Percentiles rank a stretch among this genome's conserved stretches.
These are phyloP conservation scores for Phengaris alcon DNA, from an alignment of 2,888 invertebrate genomes.

Conservation along the genomic window DNA sequence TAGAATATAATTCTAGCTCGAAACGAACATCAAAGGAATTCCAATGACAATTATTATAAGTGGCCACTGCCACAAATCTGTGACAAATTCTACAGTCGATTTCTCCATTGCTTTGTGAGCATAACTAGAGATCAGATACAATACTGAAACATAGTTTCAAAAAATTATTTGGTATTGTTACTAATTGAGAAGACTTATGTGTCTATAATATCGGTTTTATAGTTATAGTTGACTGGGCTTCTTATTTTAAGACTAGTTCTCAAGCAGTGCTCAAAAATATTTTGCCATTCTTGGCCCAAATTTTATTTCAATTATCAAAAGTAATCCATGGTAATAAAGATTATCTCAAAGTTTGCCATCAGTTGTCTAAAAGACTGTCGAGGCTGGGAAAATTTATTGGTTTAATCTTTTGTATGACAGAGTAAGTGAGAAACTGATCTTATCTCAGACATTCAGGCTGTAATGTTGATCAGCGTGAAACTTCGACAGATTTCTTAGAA, in stretches of 20 bases:
- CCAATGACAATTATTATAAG: slow-evolving; percentile 5
- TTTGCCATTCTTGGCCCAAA: too few relatives aligned
- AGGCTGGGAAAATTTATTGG: neutral
- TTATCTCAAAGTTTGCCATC: neutral
- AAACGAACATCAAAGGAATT: slow-evolving; percentile 10
- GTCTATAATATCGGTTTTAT: too few relatives aligned
- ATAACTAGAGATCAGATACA: too few relatives aligned
- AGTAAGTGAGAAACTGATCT: neutral
- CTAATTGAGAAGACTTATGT: too few relatives aligned
- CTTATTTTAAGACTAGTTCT: too few relatives aligned
- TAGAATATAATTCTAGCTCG: neutral
- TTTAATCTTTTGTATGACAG: neutral
- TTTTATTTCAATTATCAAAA: neutral
- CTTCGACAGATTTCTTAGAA: neutral
- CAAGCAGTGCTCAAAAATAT: too few relatives aligned
- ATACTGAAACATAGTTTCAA: too few relatives aligned
- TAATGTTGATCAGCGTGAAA: neutral
- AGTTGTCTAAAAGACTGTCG: neutral
- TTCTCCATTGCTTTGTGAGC: neutral
- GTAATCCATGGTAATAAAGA: neutral
- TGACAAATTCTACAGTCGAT: neutral
- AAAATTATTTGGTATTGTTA: too few relatives aligned
- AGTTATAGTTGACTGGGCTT: too few relatives aligned
- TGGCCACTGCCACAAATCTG: neutral
- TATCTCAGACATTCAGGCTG: neutral